Evolutionary conservation across 2,797 vertebrate genomes (phyloP).

Genomic region (Hyperoplus lanceolatus): DNA sequence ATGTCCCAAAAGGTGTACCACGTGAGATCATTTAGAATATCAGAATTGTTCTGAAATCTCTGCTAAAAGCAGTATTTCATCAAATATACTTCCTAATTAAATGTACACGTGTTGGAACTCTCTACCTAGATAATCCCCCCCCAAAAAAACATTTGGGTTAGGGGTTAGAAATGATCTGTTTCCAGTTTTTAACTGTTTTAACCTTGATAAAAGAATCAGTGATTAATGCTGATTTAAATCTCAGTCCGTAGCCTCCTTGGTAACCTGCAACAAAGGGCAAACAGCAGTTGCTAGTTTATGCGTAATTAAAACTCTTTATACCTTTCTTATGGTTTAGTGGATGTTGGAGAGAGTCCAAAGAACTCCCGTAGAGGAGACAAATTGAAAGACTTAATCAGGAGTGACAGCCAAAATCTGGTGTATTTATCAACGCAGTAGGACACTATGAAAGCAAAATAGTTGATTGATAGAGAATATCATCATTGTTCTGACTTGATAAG

Average conservation of each 20-base stretch:
- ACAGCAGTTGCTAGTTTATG: constrained; percentile 28
- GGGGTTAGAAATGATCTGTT: neutral
- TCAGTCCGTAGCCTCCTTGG: neutral
- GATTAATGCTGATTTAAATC: constrained; percentile 4
- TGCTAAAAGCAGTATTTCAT: constrained; percentile 9
- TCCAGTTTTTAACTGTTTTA: constrained; percentile 17
- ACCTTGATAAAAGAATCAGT: neutral
- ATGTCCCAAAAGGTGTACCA: constrained; percentile 5
- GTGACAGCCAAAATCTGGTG: constrained; percentile 56
- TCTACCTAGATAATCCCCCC: constrained; percentile 8
- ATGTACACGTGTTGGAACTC: constrained; percentile 15
- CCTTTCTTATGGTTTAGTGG: constrained; percentile 33
- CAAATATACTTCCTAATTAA: constrained; percentile 18
- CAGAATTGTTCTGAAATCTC: constrained; percentile 20
- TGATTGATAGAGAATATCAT: constrained; percentile 35
- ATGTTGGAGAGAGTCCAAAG: constrained; percentile 47
- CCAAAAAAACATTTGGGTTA: neutral
- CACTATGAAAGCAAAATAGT: constrained; percentile 29
- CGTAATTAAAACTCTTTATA: constrained; percentile 41
- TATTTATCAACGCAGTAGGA: constrained; percentile 51
- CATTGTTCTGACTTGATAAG: constrained; percentile 51
- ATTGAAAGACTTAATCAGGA: constrained; percentile 68
- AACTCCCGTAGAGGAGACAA: constrained; percentile 53
- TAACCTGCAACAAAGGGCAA: constrained; percentile 13
- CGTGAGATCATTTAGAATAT: constrained; percentile 6